Evolutionary conservation across 1,140 invertebrate genomes (phyloP).

Genomic region (Drosophila guanche): DNA sequence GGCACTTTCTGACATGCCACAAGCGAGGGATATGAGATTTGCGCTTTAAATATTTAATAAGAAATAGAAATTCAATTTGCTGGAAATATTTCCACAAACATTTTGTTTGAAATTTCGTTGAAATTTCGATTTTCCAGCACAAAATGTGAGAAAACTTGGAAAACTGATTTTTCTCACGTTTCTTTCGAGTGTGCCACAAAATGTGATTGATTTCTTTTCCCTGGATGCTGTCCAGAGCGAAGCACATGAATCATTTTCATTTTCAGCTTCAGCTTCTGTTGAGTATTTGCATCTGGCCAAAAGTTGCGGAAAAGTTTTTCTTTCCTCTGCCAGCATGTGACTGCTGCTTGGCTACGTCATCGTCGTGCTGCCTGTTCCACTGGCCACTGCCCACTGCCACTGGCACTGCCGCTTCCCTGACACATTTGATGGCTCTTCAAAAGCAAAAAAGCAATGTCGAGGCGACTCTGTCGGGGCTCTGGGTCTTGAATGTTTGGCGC

Average conservation of each 20-base stretch:
- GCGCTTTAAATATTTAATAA: slow-evolving; percentile 4
- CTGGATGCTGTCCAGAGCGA: background rate
- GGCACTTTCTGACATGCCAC: background rate
- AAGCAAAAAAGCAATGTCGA: slow-evolving; percentile 52
- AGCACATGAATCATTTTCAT: slow-evolving; percentile 34
- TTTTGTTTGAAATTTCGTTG: slow-evolving; percentile 17
- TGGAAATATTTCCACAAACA: slow-evolving; percentile 21
- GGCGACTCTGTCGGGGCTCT: slow-evolving; percentile 17
- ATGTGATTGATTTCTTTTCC: slow-evolving; percentile 57
- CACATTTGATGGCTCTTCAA: slow-evolving; percentile 65
- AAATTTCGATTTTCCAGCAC: slow-evolving; percentile 32
- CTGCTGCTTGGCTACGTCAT: slow-evolving; percentile 41
- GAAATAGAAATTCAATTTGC: background rate
- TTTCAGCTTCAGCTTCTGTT: slow-evolving; percentile 4
- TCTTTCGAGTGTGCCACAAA: slow-evolving; percentile 36
- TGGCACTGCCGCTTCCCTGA: background rate
- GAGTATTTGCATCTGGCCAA: slow-evolving; percentile 52
- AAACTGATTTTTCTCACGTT: slow-evolving; percentile 16
- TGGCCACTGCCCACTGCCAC: background rate
- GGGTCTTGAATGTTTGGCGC: slow-evolving; percentile 69
- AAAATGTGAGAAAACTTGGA: background rate
- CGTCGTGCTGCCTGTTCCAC: background rate
- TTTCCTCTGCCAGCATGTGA: slow-evolving; percentile 53
- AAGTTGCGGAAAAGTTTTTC: slow-evolving; percentile 55
- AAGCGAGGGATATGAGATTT: slow-evolving; percentile 24